These are phyloP conservation scores for Drosophila cyrtoloma DNA, from an alignment of 2,888 invertebrate genomes.

Conservation along the genomic window DNA sequence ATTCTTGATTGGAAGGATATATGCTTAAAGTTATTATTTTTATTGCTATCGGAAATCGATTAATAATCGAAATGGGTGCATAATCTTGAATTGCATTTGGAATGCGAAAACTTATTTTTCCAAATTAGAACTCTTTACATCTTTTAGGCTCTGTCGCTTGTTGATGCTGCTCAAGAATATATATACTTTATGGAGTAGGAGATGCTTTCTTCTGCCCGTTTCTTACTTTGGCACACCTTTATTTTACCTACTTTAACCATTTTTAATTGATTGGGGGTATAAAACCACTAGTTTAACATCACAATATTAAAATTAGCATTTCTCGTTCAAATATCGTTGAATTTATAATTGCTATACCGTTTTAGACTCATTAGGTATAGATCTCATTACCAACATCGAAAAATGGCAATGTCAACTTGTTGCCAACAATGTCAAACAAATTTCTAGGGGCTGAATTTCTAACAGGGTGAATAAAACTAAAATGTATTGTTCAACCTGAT, in stretches of 20 bases:
- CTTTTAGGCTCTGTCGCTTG: background rate
- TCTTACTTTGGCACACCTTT: background rate
- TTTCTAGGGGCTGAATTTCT: background rate
- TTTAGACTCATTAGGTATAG: background rate
- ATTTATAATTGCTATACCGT: background rate
- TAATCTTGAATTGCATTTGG: too few relatives aligned
- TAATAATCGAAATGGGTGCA: too few relatives aligned
- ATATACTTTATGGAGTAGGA: background rate
- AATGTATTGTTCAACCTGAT: background rate
- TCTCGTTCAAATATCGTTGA: background rate
- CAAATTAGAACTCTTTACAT: background rate
- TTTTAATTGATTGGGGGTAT: rapidly evolving
- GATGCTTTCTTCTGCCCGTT: background rate
- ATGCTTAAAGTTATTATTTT: too few relatives aligned
- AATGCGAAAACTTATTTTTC: background rate
- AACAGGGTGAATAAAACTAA: background rate
- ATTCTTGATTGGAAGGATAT: background rate
- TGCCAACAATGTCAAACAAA: background rate
- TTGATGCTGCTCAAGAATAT: background rate
- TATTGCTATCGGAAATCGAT: too few relatives aligned
- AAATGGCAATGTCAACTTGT: background rate
- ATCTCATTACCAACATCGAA: background rate
- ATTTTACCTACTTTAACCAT: background rate
- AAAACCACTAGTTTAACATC: background rate
- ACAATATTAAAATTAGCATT: background rate